Evolutionary conservation across 2,888 invertebrate species (phyloP), one percentile per base, ranked within the genome.

Genomic region (Hipparchia semele): DNA sequence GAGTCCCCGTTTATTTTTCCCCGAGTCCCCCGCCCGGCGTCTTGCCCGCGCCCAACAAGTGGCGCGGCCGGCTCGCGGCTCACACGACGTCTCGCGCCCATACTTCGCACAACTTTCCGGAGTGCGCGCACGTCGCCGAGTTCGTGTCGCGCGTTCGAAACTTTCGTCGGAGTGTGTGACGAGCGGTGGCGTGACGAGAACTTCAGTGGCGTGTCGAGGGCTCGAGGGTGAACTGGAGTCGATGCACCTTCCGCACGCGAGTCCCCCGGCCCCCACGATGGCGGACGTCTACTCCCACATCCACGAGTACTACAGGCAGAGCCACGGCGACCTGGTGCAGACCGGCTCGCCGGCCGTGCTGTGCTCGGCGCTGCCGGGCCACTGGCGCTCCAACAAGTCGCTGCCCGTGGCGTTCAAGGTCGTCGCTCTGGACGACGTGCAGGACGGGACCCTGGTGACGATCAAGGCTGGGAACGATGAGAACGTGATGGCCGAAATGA

Each of bases 301-400:
- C 81, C 96, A 97, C 86, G 97, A 97, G 83, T 96, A 96, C 83
- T 95, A 97, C 79, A 96, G 97, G 89, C 98, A 98, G 85, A 98
- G 97, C 85, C 98, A 98, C 84, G 98, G 98, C n/a, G 98, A 98
- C 86, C 94, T 99, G 84, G 97, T 98, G 80, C 96, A 97, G 88
- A 99, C 99, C 49, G 99, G 99, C 68, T 98, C 98, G 76, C 99
- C 99, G 0, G 97, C 98, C 78, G 97, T 99, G 79, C 95, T 99
- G 74, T 99, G 99, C 94, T 98, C 99, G 68, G 96, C 96, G 2
- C 94, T 99, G 80, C 99, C 99, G 2, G 96, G 96, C 0, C 99
- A 99, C 87, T 99, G 99, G 99, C 95, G 99, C 75, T 98, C 97
- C 68, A 99, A 99, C 95, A 99, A 99, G 92, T 98, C 98, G 39